A percentile compares a stretch with the other conserved stretches of the same genome.
Evolutionary conservation across 1,140 invertebrate genomes (phyloP).

Genomic region (Bombus terrestris): DNA sequence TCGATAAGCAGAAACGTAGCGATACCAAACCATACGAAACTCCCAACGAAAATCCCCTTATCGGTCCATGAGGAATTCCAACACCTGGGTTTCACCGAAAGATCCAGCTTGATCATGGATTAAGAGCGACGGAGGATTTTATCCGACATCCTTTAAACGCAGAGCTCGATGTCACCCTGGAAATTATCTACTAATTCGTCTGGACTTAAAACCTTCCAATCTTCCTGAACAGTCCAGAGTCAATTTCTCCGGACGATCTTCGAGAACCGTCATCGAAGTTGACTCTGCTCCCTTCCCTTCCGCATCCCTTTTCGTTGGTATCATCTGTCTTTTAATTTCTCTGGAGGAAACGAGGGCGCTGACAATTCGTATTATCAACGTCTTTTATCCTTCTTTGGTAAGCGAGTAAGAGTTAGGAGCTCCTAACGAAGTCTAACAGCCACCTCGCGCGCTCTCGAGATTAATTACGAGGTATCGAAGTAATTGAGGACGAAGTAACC

Average conservation of each 20-base stretch:
- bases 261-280: neutral
- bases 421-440: slow-evolving; percentile 48
- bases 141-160: neutral
- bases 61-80: neutral
- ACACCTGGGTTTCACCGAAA: neutral
- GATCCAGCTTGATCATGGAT: slow-evolving; percentile 1
- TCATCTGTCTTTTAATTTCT: neutral
- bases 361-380: slow-evolving; percentile 8
- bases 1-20: slow-evolving; percentile 24
- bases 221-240: neutral
- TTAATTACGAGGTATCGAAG: slow-evolving; percentile 67
- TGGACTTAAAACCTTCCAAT: neutral
- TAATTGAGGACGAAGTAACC: slow-evolving; percentile 59
- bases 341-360: neutral
- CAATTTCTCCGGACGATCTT: slow-evolving; percentile 3
- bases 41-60: neutral
- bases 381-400: neutral
- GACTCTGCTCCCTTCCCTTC: neutral
- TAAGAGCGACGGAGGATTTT: neutral
- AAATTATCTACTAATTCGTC: slow-evolving; percentile 13
- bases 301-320: neutral
- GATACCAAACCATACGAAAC: neutral
- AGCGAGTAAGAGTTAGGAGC: neutral
- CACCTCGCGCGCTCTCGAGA: slow-evolving; percentile 57
- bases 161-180: no score